Base-by-base conservation (phyloP, 2,888 invertebrate species). In the Galeruca laticollis region DNA sequence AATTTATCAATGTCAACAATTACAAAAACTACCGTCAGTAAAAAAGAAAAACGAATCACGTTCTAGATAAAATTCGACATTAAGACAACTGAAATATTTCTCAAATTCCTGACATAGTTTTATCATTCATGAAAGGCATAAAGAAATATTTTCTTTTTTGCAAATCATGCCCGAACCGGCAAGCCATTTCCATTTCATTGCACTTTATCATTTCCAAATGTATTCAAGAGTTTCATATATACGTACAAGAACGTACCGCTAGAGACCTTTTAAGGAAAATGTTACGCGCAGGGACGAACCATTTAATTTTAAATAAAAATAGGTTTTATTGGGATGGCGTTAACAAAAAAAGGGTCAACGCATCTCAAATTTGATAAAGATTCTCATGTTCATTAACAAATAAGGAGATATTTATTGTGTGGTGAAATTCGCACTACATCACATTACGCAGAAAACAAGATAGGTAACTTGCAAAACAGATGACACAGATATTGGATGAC, bases 101-200 rank as follows among this genome's bases (percentile, higher is more conserved):
- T 15, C n/a, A 52, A 52, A 69, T 69, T 72, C 67, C 56, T 43
- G 47, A 60, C 49, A 72, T 67, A 47, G 72, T 67, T 68, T 68
- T 60, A 64, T 63, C 67, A 69, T 69, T 72, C 67, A 69, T 21
- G 10, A n/a, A 13, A 66, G 67, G 60, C 64, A 57, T 26, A 59
- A 59, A 40, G 43, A 52, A 61, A 59, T 52, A 65, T 63, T 60
- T 69, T 33, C 62, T 68, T 72, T 72, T 72, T 72, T 69, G 72
- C 66, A 66, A 72, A 72, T 72, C 73, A 73, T 72, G 71, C 70
- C 60, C 68, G 68, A 68, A 62, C 60, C 67, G 68, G 47, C 40
- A 52, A 70, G 66, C 60, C 70, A 73, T 74, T 74, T 74, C 71
- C 74, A 73, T 74, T 73, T 73, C 74, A 74, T 74, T 74, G 70